phyloP scores from a whole-genome alignment of 1,140 invertebrate species.

The Micrasema longulum region DNA sequence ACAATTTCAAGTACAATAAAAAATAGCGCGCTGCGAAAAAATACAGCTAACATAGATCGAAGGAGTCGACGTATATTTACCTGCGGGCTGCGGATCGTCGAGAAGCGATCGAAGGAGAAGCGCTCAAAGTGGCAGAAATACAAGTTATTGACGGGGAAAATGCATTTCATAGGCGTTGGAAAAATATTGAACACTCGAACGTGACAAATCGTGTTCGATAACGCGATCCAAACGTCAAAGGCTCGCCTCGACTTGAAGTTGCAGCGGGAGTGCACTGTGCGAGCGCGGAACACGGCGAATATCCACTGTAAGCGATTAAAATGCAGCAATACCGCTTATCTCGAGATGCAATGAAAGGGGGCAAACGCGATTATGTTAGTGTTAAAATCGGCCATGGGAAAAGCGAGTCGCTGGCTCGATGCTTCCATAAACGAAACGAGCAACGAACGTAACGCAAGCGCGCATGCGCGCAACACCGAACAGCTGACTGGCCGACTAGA shows the following conservation, averaged over 20 bases:
- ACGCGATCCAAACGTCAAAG: constrained; percentile 25
- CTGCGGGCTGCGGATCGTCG: neutral
- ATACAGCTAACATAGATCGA: neutral
- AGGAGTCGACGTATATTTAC: neutral
- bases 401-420: constrained; percentile 24
- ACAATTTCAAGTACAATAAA: constrained; percentile 26
- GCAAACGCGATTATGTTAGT: neutral
- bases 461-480: constrained; percentile 14
- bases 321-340: neutral
- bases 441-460: neutral
- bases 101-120: neutral
- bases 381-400: constrained; percentile 22
- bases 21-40: constrained; percentile 8
- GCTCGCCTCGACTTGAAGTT: neutral
- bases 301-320: neutral
- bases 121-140: neutral
- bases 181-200: constrained; percentile 17
- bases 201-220: constrained; percentile 28
- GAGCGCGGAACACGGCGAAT: neutral
- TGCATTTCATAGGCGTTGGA: neutral
- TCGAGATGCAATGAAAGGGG: neutral
- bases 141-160: neutral
- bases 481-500: constrained; percentile 23
- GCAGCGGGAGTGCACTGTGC: neutral
- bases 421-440: constrained; percentile 32